These are phyloP conservation scores for Lobophora halterata DNA, from an alignment of 2,888 invertebrate species.

Conservation along the genomic window DNA sequence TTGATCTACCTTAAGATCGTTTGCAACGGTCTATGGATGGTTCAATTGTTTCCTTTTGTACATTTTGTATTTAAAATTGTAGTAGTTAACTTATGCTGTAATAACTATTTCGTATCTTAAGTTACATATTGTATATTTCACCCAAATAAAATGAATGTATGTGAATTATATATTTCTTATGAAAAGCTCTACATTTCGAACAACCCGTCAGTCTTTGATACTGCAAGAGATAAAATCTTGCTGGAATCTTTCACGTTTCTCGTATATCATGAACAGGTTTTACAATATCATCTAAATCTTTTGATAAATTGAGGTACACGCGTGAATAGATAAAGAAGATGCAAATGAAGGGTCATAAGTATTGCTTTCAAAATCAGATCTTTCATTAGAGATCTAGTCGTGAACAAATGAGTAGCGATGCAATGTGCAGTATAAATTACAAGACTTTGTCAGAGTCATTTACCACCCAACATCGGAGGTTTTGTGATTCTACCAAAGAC, in stretches of 20 bases:
- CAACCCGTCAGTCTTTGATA: no score
- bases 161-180: no score
- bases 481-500: conserved; percentile 38
- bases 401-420: conserved; percentile 60
- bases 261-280: conserved; percentile 34
- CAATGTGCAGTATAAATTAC: conserved; percentile 28
- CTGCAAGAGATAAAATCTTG: background rate
- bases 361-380: conserved; percentile 51
- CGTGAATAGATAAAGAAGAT: conserved; percentile 42
- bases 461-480: conserved; percentile 48
- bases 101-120: no score
- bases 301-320: conserved; percentile 49
- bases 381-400: conserved; percentile 48
- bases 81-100: no score
- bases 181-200: no score
- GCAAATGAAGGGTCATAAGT: conserved; percentile 44
- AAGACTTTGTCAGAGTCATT: conserved; percentile 40
- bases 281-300: conserved; percentile 47
- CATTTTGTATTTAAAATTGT: no score
- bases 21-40: no score
- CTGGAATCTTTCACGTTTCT: background rate
- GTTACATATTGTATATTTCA: no score
- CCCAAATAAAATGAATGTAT: no score
- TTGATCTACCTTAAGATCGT: no score
- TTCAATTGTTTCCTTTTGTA: no score